A percentile compares a stretch with the other conserved stretches of the same genome.
Evolutionary conservation across 2,113 vertebrate genomes (phyloP).

Genomic region (Takifugu bimaculatus): DNA sequence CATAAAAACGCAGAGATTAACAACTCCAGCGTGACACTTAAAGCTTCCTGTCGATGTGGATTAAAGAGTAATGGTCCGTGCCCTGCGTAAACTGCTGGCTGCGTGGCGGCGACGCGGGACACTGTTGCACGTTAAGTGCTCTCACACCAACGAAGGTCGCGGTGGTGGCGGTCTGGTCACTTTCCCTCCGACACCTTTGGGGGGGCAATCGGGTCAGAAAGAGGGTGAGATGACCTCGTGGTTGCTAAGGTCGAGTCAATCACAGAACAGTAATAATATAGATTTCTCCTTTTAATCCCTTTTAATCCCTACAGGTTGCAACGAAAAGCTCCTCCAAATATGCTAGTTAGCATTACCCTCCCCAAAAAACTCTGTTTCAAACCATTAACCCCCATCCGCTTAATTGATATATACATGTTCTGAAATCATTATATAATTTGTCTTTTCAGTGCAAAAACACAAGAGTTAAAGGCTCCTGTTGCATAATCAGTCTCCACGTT

Average conservation of each 20-base stretch:
- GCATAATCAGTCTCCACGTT: constrained; percentile 53
- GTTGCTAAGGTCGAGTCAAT: constrained; percentile 26
- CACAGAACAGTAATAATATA: no score
- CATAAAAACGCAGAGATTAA: constrained; percentile 26
- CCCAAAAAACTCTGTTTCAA: no score
- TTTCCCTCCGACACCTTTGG: constrained; percentile 10
- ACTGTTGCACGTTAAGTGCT: constrained; percentile 6
- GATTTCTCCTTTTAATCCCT: neutral
- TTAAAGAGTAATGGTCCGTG: constrained; percentile 20
- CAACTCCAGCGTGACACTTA: constrained; percentile 10
- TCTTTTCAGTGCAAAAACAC: constrained; percentile 42
- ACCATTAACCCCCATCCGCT: neutral
- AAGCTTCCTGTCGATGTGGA: constrained; percentile 19
- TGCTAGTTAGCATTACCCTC: no score
- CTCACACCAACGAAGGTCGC: neutral
- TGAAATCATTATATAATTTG: constrained; percentile 52
- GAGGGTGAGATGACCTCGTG: constrained; percentile 23
- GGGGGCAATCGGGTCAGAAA: constrained; percentile 41
- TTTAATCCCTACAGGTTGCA: no score
- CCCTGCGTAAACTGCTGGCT: neutral
- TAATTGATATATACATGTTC: constrained; percentile 42
- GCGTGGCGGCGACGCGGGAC: neutral
- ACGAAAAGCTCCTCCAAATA: no score
- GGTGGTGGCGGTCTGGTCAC: neutral
- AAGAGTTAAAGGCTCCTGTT: constrained; percentile 51